A percentile compares a stretch with the other conserved stretches of the same genome.
Evolutionary conservation across 2,888 invertebrate genomes (phyloP).

Genomic region (Hemithea aestivaria): DNA sequence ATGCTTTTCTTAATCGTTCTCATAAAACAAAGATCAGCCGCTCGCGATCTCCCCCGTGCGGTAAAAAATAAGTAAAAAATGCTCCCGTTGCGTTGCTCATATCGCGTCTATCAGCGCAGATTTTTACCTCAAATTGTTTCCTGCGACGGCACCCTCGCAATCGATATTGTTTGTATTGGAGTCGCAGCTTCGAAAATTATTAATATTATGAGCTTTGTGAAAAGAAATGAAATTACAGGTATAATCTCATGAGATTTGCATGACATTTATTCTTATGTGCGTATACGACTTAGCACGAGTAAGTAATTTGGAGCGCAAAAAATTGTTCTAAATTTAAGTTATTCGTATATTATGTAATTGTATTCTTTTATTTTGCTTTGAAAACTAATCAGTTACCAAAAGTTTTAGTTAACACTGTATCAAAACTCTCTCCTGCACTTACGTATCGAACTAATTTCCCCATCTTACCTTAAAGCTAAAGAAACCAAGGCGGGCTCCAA

Average conservation of each 20-base stretch:
- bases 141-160: constrained; percentile 51
- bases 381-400: constrained; percentile 15
- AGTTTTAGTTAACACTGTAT: too few relatives aligned
- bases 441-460: constrained; percentile 4
- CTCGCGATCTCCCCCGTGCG: constrained; percentile 62
- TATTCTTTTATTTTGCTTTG: too few relatives aligned
- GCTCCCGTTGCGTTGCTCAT: constrained; percentile 69
- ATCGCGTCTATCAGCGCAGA: constrained; percentile 63
- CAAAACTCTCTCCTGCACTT: neutral
- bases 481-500: constrained; percentile 54
- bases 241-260: too few relatives aligned
- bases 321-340: too few relatives aligned
- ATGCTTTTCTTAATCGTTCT: constrained; percentile 80
- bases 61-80: constrained; percentile 57
- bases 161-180: constrained; percentile 64
- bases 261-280: constrained; percentile 6
- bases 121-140: constrained; percentile 72
- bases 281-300: too few relatives aligned
- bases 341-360: too few relatives aligned
- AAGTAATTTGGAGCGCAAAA: too few relatives aligned
- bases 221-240: constrained; percentile 51
- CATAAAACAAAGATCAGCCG: constrained; percentile 78
- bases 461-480: constrained; percentile 40
- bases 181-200: constrained; percentile 54
- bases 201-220: constrained; percentile 52